phyloP scores from a whole-genome alignment of 1,140 invertebrate species.

The Drosophila nannoptera region DNA sequence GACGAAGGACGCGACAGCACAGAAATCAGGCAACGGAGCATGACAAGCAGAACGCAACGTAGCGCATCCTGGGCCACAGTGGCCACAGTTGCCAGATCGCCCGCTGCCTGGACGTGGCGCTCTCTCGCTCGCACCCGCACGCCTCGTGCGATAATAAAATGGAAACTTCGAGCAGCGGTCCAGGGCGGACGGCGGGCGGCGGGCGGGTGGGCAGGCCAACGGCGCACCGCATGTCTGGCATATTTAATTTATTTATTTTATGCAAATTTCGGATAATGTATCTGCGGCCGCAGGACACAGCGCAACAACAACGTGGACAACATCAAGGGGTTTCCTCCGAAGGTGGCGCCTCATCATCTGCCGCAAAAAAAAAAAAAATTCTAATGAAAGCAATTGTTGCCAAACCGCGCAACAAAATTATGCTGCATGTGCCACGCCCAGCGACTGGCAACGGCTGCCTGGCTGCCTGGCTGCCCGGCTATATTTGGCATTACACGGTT shows the following conservation, averaged over 20 bases:
- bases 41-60: slow-evolving; percentile 77
- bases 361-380: slow-evolving; percentile 48
- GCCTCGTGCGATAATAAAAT: slow-evolving; percentile 72
- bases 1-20: slow-evolving; percentile 37
- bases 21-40: slow-evolving; percentile 74
- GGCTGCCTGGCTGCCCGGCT: slow-evolving; percentile 50
- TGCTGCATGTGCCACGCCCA: slow-evolving; percentile 56
- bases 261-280: slow-evolving; percentile 79
- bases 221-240: slow-evolving; percentile 78
- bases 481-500: slow-evolving; percentile 77
- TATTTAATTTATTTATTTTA: slow-evolving; percentile 79
- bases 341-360: slow-evolving; percentile 50
- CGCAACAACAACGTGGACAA: slow-evolving; percentile 59
- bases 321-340: slow-evolving; percentile 66
- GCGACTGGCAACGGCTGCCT: slow-evolving; percentile 40
- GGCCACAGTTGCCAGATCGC: slow-evolving; percentile 30
- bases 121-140: slow-evolving; percentile 30
- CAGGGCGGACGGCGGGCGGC: background rate
- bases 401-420: slow-evolving; percentile 76
- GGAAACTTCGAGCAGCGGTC: slow-evolving; percentile 55
- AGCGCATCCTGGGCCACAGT: slow-evolving; percentile 63
- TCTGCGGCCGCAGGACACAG: slow-evolving; percentile 77
- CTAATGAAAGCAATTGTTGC: slow-evolving; percentile 77
- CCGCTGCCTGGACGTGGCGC: slow-evolving; percentile 19
- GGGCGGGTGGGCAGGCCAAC: slow-evolving; percentile 25